These are phyloP conservation scores for Tychaedon coryphoeus DNA, from an alignment of 2,113 vertebrate species.

Conservation along the genomic window DNA sequence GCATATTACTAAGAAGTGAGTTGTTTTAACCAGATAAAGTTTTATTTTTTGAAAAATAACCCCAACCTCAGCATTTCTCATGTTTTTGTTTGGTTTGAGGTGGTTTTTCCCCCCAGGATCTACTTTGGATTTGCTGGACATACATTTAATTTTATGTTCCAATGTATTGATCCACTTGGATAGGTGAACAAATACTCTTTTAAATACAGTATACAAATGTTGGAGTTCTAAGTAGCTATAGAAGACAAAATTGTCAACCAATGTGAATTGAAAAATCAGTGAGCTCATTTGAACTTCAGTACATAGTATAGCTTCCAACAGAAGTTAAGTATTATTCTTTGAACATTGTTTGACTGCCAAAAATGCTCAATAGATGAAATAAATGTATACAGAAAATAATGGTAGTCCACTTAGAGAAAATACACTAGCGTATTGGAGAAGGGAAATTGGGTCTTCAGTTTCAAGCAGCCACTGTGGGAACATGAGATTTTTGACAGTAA, in stretches of 20 bases:
- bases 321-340: background rate
- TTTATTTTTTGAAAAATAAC: background rate
- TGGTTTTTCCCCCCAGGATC: background rate
- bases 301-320: background rate
- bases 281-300: background rate
- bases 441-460: background rate
- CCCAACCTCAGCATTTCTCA: background rate
- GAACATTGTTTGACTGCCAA: background rate
- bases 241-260: background rate
- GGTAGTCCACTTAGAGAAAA: background rate
- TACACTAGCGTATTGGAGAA: background rate
- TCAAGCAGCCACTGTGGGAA: background rate
- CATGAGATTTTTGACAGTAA: background rate
- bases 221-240: background rate
- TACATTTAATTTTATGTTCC: background rate
- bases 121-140: background rate
- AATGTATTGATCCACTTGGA: background rate
- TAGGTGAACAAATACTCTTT: background rate
- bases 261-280: background rate
- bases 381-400: background rate
- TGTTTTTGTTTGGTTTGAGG: background rate
- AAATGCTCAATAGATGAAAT: background rate
- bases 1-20: background rate
- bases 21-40: background rate
- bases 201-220: background rate